Conservation (phyloP, 2,888 invertebrate species). For the Brenthis daphne region DNA sequence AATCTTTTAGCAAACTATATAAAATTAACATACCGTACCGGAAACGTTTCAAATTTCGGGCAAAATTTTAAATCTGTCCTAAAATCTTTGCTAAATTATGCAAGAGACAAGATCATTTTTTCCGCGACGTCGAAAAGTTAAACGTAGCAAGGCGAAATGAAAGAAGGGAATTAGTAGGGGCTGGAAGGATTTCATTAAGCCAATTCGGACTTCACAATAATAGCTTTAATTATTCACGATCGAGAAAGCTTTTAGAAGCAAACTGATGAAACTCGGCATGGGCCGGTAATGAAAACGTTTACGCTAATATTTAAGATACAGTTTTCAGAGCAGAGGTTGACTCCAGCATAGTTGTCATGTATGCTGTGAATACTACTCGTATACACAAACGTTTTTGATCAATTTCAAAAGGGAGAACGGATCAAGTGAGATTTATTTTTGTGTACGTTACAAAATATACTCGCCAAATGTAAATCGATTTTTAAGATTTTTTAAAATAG, state of each 20-base stretch:
- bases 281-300: constrained; percentile 62
- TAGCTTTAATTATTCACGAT: constrained; percentile 74
- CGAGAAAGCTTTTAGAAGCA: constrained; percentile 64
- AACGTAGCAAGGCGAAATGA: constrained; percentile 36
- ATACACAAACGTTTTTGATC: neutral
- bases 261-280: constrained; percentile 63
- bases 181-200: constrained; percentile 62
- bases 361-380: neutral
- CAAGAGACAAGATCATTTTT: constrained; percentile 28
- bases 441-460: no score
- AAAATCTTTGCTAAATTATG: constrained; percentile 17
- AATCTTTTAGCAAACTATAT: neutral
- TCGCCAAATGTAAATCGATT: no score
- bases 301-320: constrained; percentile 37
- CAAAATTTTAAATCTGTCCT: constrained; percentile 16
- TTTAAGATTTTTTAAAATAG: no score
- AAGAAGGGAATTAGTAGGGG: constrained; percentile 40
- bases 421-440: no score
- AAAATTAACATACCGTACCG: constrained; percentile 4
- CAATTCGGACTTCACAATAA: constrained; percentile 65
- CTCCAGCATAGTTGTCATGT: neutral
- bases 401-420: neutral
- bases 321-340: constrained; percentile 21
- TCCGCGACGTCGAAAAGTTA: constrained; percentile 30
- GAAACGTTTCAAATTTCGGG: constrained; percentile 5